Evolutionary conservation across 2,797 vertebrate species (phyloP).

Genomic region (Gorsachius magnificus): DNA sequence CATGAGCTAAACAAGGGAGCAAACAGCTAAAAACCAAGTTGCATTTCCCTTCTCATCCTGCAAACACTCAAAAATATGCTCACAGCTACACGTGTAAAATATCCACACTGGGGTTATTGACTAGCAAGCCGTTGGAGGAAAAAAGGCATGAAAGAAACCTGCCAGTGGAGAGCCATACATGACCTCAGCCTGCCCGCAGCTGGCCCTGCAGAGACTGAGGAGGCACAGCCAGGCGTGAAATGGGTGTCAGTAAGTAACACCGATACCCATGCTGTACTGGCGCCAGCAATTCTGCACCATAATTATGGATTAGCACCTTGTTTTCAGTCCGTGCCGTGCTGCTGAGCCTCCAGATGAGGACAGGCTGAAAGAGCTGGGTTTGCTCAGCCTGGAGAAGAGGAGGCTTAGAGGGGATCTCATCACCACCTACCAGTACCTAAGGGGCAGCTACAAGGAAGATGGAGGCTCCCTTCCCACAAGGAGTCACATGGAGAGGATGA

Average conservation of each 20-base stretch:
- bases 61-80: neutral
- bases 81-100: neutral
- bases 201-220: neutral
- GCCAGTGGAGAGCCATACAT: rapidly evolving
- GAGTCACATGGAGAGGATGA: too few species aligned
- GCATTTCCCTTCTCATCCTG: neutral
- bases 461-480: too few species aligned
- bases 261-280: rapidly evolving
- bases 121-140: neutral
- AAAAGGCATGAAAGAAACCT: neutral
- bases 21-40: neutral
- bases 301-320: neutral
- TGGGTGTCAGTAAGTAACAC: rapidly evolving
- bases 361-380: too few species aligned
- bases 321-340: neutral
- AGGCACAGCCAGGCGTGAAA: neutral
- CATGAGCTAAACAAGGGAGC: neutral
- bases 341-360: neutral
- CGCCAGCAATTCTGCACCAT: neutral
- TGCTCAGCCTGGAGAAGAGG: too few species aligned
- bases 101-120: neutral
- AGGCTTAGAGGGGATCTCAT: too few species aligned
- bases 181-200: neutral
- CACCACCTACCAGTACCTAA: too few species aligned
- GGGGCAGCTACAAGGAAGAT: too few species aligned